phyloP scores from a whole-genome alignment of 2,888 invertebrate genomes.

The Hypomecis atomaria region DNA sequence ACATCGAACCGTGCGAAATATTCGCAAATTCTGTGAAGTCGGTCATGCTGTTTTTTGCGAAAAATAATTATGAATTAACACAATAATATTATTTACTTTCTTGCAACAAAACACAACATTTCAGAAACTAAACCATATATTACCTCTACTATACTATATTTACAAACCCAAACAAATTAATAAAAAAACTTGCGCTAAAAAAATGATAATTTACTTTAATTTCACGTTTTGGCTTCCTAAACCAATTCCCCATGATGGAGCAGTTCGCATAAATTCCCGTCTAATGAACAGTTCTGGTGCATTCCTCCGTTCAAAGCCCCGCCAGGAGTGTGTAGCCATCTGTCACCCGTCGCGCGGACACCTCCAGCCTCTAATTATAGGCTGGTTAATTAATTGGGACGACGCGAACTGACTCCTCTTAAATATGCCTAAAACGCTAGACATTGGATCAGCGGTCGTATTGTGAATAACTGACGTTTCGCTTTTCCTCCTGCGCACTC shows the following conservation, averaged over 20 bases:
- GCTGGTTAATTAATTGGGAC: constrained; percentile 71
- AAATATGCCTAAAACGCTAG: constrained; percentile 2
- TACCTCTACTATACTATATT: too few species aligned
- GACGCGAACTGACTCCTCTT: constrained; percentile 32
- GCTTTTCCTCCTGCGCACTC: too few species aligned
- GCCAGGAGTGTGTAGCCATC: constrained; percentile 78
- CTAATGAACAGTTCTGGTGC: constrained; percentile 74
- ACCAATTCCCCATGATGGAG: constrained; percentile 49
- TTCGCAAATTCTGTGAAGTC: too few species aligned
- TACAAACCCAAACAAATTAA: too few species aligned
- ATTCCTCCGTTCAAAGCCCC: constrained; percentile 66
- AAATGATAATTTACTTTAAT: too few species aligned
- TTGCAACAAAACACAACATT: too few species aligned
- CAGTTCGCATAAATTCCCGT: constrained; percentile 64
- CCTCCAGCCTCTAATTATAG: constrained; percentile 76
- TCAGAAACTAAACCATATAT: too few species aligned
- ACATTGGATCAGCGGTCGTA: neutral
- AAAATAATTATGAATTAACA: too few species aligned
- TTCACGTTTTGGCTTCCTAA: neutral
- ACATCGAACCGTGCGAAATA: too few species aligned
- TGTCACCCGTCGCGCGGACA: constrained; percentile 74
- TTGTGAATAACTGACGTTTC: neutral
- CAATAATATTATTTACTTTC: too few species aligned
- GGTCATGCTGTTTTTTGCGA: too few species aligned
- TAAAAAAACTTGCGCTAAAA: too few species aligned